Base-by-base conservation (phyloP, 2,113 vertebrate species). In the Lanius ludovicianus region DNA sequence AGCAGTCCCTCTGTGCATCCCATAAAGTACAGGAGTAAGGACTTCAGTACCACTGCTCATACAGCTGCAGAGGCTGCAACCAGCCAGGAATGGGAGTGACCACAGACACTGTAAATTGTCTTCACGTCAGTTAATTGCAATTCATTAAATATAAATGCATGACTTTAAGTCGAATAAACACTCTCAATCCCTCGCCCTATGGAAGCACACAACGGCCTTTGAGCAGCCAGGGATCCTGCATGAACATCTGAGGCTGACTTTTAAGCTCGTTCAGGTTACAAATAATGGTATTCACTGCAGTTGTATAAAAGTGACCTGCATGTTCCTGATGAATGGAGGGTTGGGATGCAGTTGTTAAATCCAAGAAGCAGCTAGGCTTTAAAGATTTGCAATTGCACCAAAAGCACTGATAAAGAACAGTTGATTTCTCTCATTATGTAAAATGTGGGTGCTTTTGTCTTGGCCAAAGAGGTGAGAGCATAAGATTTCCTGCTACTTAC, bases 351-450 rank as follows among this genome's bases (percentile, higher is more conserved):
- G 84, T 76, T 92, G 79, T 95, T 95, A 97, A 97, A 95, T 63
- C 60, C 85, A 92, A 95, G 82, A 82, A 91, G 90, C 73, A 90
- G 76, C 89, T 68, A 90, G 68, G 79, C 77, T 95, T 88, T 96
- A 82, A 96, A 97, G 94, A 97, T 96, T 95, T 95, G 94, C 91
- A 95, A 82, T 91, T 93, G 94, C 92, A 93, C 90, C 76, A 84
- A 97, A 97, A 95, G 41, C 63, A 91, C 92, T 83, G 96, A 97
- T 97, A 97, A 97, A 89, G 70, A 94, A 91, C 75, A 83, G 96
- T 95, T 94, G 95, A 96, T 95, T 97, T 96, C 80, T 96, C 91
- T 95, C 95, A 87, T 97, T 92, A 96, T 75, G 93, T 95, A 97
- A 97, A 96, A 93, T 86, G 95, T 94, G 77, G 55, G 90, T 96